Percentiles rank a stretch among this genome's conserved stretches.
Evolutionary conservation across 2,113 vertebrate genomes (phyloP).

Genomic region (Chloebia gouldiae): DNA sequence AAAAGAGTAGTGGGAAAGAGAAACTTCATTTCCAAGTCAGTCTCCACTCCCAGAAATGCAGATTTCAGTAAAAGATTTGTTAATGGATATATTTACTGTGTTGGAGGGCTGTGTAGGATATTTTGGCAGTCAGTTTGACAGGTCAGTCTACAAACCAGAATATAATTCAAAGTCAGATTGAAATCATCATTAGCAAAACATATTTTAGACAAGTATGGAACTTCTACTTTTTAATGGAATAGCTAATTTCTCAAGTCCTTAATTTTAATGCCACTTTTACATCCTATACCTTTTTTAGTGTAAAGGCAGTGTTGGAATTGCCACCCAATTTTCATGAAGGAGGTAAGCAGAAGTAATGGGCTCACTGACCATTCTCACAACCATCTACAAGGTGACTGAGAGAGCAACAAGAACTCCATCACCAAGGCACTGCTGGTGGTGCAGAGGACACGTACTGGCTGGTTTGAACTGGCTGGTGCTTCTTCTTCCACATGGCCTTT

Average conservation of each 20-base stretch:
- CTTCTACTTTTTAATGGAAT: background rate
- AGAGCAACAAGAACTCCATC: background rate
- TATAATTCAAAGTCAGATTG: background rate
- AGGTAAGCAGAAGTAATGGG: background rate
- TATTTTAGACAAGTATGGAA: background rate
- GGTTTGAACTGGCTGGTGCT: background rate
- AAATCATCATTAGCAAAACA: background rate
- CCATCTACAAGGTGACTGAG: background rate
- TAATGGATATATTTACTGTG: background rate
- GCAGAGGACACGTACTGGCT: fast-evolving
- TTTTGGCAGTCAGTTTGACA: background rate
- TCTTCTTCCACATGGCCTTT: background rate
- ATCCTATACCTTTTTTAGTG: background rate
- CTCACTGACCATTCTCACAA: background rate
- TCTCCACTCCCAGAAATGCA: background rate
- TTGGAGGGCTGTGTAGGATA: background rate
- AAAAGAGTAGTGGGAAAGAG: background rate
- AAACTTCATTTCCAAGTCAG: background rate
- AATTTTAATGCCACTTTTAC: background rate
- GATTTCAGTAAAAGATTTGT: background rate
- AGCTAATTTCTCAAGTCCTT: background rate
- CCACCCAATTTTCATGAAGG: background rate
- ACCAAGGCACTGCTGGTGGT: background rate
- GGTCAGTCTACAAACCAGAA: background rate
- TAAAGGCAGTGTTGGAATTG: background rate